Evolutionary conservation across 2,113 vertebrate species (phyloP), one percentile per base, ranked within the genome.

Genomic region (Pimephales promelas): DNA sequence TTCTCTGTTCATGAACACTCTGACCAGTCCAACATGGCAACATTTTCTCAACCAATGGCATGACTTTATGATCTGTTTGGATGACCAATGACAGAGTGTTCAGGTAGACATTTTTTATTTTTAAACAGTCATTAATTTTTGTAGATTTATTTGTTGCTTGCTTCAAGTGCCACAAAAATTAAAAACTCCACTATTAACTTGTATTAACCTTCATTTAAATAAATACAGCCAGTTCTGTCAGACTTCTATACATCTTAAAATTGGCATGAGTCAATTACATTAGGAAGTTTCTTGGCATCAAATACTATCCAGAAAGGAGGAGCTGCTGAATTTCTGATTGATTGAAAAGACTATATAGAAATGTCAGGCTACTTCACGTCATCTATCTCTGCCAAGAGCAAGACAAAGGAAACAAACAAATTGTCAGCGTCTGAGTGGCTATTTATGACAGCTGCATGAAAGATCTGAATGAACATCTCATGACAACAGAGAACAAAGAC

Each of bases 391-490:
- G 68, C 43, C 13, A 24, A 20, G 45, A 84, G 22, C 20, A 82
- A 77, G 78, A 82, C 40, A 80, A 45, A 40, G 45, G 54, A 56
- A 31, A 77, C 47, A 77, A 82, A 78, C 62, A 61, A 84, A 81
- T 14, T 79, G 54, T 73, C 22, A 54, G 52, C 49, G 61, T 49
- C 26, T 57, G 71, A 85, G 22, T 5, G 47, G 10, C 52, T 76
- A 52, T 71, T 82, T 81, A 59, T 77, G 72, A 52, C 77, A 71
- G 36, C 47, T 28, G 31, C 11, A 62, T 59, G 26, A 40, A 20
- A 68, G 47, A 83, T 80, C 20, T 84, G 72, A 66, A 84, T 28
- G 36, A 84, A 43, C 45, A 43, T 16, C 28, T 76, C 47, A 76
- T 83, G 71, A 83, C 73, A 83, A 52, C 28, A 57, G 18, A 59